A percentile compares a stretch with the other conserved stretches of the same genome.
phyloP scores from a whole-genome alignment of 1,140 invertebrate genomes.

The Gryllus bimaculatus region DNA sequence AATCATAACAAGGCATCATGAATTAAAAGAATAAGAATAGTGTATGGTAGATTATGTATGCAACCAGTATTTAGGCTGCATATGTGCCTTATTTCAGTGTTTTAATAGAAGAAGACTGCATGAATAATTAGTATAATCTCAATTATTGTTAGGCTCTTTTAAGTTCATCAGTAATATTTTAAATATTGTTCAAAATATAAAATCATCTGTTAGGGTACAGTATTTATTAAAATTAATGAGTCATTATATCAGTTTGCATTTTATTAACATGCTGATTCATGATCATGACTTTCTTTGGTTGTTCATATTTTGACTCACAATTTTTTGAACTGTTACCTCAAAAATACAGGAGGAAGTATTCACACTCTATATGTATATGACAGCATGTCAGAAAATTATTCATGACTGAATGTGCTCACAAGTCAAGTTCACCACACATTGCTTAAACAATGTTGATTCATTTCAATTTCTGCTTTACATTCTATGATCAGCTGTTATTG shows the following conservation, averaged over 20 bases:
- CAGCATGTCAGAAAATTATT: background rate
- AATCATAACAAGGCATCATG: background rate
- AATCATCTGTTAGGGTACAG: no score
- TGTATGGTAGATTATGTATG: conserved; percentile 5
- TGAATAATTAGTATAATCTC: background rate
- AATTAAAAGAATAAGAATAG: conserved; percentile 2
- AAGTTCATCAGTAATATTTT: background rate
- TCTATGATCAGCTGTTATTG: no score
- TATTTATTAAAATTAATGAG: no score
- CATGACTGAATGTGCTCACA: no score
- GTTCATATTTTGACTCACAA: background rate
- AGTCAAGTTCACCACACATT: no score
- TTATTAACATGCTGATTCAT: background rate
- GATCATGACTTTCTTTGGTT: no score
- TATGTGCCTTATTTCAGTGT: conserved; percentile 4
- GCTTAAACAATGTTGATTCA: no score
- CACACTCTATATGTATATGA: background rate
- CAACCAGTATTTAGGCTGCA: background rate
- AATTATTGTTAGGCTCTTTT: background rate
- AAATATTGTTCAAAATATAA: background rate
- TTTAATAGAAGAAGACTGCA: background rate
- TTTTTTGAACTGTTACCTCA: background rate
- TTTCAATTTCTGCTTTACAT: no score
- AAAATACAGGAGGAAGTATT: background rate
- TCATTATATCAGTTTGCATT: background rate